A percentile compares a stretch with the other conserved stretches of the same genome.
Conservation (phyloP, 2,797 vertebrate genomes). For the Pelochelys cantorii region DNA sequence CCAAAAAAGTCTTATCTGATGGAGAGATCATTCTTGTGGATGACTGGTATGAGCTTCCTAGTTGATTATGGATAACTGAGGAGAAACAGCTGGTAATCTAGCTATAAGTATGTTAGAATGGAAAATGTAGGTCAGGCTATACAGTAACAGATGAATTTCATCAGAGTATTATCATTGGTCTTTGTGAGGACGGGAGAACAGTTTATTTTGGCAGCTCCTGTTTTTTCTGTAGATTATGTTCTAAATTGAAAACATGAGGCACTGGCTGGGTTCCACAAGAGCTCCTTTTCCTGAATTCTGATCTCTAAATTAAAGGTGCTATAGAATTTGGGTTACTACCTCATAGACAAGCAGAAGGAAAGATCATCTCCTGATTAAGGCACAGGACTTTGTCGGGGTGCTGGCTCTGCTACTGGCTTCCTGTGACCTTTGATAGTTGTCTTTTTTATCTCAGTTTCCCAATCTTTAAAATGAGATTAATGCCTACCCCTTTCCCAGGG, state of each 20-base stretch:
- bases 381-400: neutral
- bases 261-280: neutral
- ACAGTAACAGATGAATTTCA: neutral
- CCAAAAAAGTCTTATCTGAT: constrained; percentile 91
- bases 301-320: neutral
- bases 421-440: neutral
- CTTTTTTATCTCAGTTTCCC: too few relatives aligned
- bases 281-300: neutral
- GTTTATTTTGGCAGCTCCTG: neutral
- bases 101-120: neutral
- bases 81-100: neutral
- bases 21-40: constrained; percentile 89
- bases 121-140: neutral
- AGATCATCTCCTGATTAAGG: neutral
- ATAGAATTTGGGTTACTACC: neutral
- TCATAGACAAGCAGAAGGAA: neutral
- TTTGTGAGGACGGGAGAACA: neutral
- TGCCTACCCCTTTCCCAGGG: neutral
- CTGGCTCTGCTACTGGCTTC: neutral
- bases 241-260: neutral
- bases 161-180: neutral
- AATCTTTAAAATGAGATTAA: neutral
- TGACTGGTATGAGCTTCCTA: constrained; percentile 84
- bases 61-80: neutral
- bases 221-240: neutral